A percentile compares a stretch with the other conserved stretches of the same genome.
Evolutionary conservation across 2,113 vertebrate species (phyloP).

Genomic region (Grus americana): DNA sequence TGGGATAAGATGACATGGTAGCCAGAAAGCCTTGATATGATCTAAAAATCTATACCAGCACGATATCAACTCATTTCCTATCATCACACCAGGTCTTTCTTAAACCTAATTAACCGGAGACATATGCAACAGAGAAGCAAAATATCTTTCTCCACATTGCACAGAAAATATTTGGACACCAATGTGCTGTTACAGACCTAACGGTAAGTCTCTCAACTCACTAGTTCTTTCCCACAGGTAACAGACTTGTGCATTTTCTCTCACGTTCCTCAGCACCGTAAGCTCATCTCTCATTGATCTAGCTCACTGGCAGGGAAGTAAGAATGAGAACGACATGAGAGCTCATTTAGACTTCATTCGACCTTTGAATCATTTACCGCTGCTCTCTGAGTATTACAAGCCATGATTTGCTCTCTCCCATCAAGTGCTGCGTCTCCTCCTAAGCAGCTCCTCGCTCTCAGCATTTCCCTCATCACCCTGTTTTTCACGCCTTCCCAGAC

Average conservation of each 20-base stretch:
- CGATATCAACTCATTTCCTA: background rate
- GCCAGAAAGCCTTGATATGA: background rate
- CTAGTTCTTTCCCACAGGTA: accelerated
- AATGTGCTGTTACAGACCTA: background rate
- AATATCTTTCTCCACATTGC: background rate
- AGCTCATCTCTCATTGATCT: background rate
- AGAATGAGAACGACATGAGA: background rate
- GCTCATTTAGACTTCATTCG: background rate
- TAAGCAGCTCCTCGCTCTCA: background rate
- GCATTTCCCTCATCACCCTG: background rate
- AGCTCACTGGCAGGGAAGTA: background rate
- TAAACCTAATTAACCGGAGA: background rate
- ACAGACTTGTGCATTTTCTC: background rate
- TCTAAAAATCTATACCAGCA: background rate
- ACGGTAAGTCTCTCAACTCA: background rate
- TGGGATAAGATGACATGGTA: background rate
- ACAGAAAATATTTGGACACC: background rate
- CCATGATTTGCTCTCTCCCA: background rate
- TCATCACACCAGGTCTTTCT: background rate
- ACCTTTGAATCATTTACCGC: background rate
- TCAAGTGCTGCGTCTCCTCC: background rate
- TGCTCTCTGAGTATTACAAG: background rate
- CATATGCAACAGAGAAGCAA: background rate
- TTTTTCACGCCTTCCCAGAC: background rate
- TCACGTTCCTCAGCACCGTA: background rate